Evolutionary conservation across 64 coral and sea anemone genomes (phyloP).

Genomic region (Dendrophyllia cribrosa): DNA sequence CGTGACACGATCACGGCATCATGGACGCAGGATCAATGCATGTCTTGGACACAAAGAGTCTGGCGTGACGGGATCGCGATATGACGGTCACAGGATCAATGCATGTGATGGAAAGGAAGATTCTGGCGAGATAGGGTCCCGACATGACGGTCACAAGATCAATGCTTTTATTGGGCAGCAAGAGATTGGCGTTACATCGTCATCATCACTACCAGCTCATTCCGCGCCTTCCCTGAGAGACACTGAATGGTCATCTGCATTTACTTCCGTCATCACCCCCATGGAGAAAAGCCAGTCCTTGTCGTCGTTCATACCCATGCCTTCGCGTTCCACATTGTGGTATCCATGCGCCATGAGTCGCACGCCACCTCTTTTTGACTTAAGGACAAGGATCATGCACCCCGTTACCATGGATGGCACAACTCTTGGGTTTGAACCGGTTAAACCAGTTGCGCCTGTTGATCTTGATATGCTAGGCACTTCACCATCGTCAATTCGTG

Average conservation of each 20-base stretch:
- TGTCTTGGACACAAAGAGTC: not conserved
- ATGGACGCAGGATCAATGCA: not conserved
- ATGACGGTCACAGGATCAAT: not conserved
- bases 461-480: not conserved
- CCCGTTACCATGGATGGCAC: not conserved
- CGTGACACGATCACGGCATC: not conserved
- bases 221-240: not conserved
- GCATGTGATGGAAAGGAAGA: not conserved
- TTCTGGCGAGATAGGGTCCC: not conserved
- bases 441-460: not conserved
- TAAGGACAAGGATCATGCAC: not conserved
- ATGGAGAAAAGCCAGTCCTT: not conserved
- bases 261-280: not conserved
- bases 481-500: not conserved
- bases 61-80: not conserved
- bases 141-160: not conserved
- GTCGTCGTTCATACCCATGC: not conserved
- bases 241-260: not conserved
- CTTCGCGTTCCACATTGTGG: not conserved
- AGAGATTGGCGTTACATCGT: not conserved
- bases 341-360: not conserved
- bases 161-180: not conserved
- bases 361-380: not conserved
- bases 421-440: not conserved
- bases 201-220: not conserved